Percentiles rank a stretch among this genome's conserved stretches.
Evolutionary conservation across 2,113 vertebrate species (phyloP).

Genomic region (Leiothrix lutea): DNA sequence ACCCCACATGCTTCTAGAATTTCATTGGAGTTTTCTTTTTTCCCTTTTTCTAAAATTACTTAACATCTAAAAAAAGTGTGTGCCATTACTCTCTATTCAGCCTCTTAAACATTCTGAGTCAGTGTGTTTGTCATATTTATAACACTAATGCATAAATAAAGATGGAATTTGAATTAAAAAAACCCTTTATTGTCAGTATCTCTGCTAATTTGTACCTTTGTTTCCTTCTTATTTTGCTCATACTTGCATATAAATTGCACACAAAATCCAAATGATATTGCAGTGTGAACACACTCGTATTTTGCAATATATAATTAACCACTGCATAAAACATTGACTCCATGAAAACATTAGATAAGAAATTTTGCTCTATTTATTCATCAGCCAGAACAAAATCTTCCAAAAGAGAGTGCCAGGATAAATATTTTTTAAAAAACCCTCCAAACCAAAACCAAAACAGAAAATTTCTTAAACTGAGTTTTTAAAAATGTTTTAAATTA

Average conservation of each 20-base stretch:
- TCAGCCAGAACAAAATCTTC: not conserved
- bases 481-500: not conserved
- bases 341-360: not conserved
- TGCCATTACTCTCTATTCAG: not conserved
- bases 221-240: not conserved
- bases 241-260: not conserved
- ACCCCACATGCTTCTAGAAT: not conserved
- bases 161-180: not conserved
- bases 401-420: not conserved
- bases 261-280: not conserved
- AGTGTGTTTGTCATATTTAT: not conserved
- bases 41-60: not conserved
- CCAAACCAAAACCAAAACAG: rapidly evolving
- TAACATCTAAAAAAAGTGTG: not conserved
- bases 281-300: not conserved
- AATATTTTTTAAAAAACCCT: not conserved
- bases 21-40: not conserved
- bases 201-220: not conserved
- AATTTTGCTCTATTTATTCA: not conserved
- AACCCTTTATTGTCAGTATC: not conserved
- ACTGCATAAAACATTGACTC: constrained; percentile 6
- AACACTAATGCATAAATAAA: not conserved
- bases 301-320: not conserved
- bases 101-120: not conserved
- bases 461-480: not conserved